Conservation (phyloP, 1,140 invertebrate genomes). For the Anthonomus grandis region DNA sequence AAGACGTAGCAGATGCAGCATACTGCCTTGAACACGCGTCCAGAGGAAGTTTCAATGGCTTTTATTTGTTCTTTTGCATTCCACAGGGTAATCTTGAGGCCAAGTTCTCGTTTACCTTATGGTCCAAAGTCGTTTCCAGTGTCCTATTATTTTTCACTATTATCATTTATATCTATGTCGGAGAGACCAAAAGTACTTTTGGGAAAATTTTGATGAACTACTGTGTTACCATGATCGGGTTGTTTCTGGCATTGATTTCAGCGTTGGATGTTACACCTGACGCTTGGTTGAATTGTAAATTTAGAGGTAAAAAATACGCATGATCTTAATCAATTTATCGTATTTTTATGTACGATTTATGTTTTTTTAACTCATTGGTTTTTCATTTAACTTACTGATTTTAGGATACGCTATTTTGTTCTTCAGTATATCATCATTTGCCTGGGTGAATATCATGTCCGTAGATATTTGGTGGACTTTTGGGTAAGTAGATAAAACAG, state of each 20-base stretch:
- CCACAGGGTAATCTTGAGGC: neutral
- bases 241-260: constrained; percentile 34
- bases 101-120: constrained; percentile 31
- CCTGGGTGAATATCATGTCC: constrained; percentile 89
- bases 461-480: constrained; percentile 87
- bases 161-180: constrained; percentile 43
- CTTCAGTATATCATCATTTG: constrained; percentile 57
- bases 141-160: constrained; percentile 46
- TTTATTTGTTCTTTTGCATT: constrained; percentile 24
- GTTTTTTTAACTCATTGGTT: neutral
- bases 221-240: constrained; percentile 35
- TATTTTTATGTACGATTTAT: no score
- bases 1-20: constrained; percentile 1
- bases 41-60: constrained; percentile 20
- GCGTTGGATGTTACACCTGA: neutral
- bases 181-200: constrained; percentile 42
- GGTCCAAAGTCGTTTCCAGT: constrained; percentile 41
- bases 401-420: constrained; percentile 30
- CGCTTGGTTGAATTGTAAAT: constrained; percentile 17
- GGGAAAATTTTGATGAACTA: constrained; percentile 49
- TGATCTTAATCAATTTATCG: no score
- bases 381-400: constrained; percentile 13
- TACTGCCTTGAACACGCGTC: constrained; percentile 36
- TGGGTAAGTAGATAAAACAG: constrained; percentile 57
- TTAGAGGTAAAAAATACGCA: constrained; percentile 23